Evolutionary conservation across 2,113 vertebrate species (phyloP).

Genomic region (Hippolais icterina): DNA sequence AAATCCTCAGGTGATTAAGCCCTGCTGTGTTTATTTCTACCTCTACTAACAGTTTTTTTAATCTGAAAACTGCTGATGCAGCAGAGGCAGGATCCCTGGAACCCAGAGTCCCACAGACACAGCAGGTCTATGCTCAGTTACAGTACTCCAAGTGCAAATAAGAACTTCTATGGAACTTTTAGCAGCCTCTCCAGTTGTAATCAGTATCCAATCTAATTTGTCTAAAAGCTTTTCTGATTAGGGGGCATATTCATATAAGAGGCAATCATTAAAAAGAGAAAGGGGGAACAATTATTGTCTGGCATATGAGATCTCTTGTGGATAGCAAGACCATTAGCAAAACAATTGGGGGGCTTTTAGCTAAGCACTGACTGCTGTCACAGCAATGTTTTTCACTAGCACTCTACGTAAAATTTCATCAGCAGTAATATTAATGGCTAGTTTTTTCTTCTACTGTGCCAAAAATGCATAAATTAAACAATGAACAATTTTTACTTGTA

Average conservation of each 20-base stretch:
- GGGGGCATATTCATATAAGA: slow-evolving; percentile 28
- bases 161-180: not conserved
- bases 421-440: not conserved
- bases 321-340: slow-evolving; percentile 28
- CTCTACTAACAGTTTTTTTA: not conserved
- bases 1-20: not conserved
- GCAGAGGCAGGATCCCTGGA: not conserved
- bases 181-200: not conserved
- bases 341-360: slow-evolving; percentile 31
- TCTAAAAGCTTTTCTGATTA: slow-evolving; percentile 52
- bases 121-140: not conserved
- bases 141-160: not conserved
- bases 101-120: not conserved
- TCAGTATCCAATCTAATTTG: slow-evolving; percentile 4
- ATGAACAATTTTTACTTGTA: not conserved
- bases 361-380: not conserved
- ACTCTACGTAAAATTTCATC: not conserved
- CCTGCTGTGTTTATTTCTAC: not conserved
- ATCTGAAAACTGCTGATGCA: not conserved
- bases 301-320: not conserved
- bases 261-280: slow-evolving; percentile 9
- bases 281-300: not conserved
- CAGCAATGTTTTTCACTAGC: not conserved
- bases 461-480: not conserved
- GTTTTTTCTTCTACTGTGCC: not conserved